Evolutionary conservation across 2,797 vertebrate species (phyloP), one percentile per base, ranked within the genome.

Genomic region (Pseudocheirus occidentalis): DNA sequence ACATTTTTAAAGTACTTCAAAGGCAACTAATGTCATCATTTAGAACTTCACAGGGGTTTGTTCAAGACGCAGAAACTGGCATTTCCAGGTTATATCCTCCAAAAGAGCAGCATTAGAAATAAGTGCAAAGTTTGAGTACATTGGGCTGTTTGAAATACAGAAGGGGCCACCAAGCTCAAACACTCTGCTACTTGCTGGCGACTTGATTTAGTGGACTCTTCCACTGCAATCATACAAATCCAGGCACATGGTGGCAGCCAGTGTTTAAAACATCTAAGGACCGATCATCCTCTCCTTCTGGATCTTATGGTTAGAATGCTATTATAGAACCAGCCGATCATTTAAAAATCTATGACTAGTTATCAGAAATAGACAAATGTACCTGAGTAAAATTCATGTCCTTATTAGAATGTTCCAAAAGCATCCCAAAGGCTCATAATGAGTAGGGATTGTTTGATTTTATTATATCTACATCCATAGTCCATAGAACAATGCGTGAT

Each of bases 61-160:
- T 55, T 95, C 62, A 95, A 91, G 94, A 95, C 95, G 92, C 96
- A 96, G 96, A 29, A n/a, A 52, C 58, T 89, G 55, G 87, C 16
- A 92, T 94, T 96, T 93, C 89, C 54, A 56, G 54, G 52, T 53
- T 94, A 73, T 18, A 94, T 58, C 93, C 89, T 46, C 53, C 53
- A 90, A 31, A 90, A 90, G 28, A 31, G 50, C 14, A 52, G 89
- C 89, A 4, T 40, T 6, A 55, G 58, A 95, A 96, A 95, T 58
- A 6, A 56, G 10, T 28, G 55, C 52, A 31, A n/a, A 95, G 93
- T 55, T 0, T 92, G 92, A 87, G 91, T 4, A 21, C 87, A 94
- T 94, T 40, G 90, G 57, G 55, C 91, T 28, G 3, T 21, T 92
- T 95, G 96, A 92, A 58, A 95, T 94, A 54, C 50, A 59, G 16